Percentiles rank a stretch among this genome's conserved stretches.
These are phyloP conservation scores for Meloe dianella DNA, from an alignment of 2,888 invertebrate genomes.

Conservation along the genomic window DNA sequence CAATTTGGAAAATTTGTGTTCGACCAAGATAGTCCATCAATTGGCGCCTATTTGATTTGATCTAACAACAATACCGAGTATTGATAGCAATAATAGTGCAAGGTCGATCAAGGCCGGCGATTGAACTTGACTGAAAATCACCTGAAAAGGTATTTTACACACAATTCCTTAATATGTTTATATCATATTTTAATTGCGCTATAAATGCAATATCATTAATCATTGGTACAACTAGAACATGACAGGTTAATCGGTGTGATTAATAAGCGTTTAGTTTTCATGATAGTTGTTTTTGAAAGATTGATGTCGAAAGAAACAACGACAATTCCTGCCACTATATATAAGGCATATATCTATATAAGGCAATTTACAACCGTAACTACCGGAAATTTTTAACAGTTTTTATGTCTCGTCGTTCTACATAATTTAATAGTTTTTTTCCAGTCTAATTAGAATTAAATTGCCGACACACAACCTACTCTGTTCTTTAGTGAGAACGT, in stretches of 20 bases:
- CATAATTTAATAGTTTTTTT: background rate
- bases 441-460: constrained; percentile 4
- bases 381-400: background rate
- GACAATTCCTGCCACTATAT: too few relatives aligned
- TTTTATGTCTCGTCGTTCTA: background rate
- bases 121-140: constrained; percentile 6
- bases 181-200: too few relatives aligned
- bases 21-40: background rate
- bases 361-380: background rate
- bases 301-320: too few relatives aligned
- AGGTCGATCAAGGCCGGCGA: constrained; percentile 23
- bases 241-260: too few relatives aligned
- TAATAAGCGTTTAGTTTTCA: too few relatives aligned
- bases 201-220: too few relatives aligned
- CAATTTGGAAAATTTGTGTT: background rate
- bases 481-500: background rate
- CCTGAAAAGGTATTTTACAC: background rate
- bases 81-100: background rate
- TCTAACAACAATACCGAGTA: background rate
- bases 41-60: background rate
- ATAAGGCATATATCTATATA: too few relatives aligned
- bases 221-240: too few relatives aligned
- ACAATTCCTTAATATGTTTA: background rate
- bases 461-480: background rate
- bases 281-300: too few relatives aligned